Conservation (phyloP, 2,797 vertebrate genomes). For the Coregonus sp. region DNA sequence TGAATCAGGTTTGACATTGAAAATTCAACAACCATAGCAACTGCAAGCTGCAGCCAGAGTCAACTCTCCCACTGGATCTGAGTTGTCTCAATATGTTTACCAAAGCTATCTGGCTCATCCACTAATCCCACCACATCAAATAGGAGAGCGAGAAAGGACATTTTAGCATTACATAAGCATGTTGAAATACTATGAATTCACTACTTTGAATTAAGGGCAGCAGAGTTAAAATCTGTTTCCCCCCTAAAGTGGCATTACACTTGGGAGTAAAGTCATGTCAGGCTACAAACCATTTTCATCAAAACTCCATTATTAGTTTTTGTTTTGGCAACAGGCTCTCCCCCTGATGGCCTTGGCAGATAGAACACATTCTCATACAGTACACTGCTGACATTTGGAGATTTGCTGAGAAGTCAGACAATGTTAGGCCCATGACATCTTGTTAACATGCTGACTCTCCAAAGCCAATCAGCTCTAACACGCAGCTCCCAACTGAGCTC, state of each 20-base stretch:
- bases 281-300: too few species aligned
- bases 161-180: constrained; percentile 40
- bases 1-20: not conserved
- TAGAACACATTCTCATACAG: too few species aligned
- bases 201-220: constrained; percentile 24
- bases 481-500: not conserved
- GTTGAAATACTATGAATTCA: constrained; percentile 16
- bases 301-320: too few species aligned
- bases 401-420: too few species aligned
- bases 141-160: constrained; percentile 16
- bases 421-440: not conserved
- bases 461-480: constrained; percentile 7
- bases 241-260: constrained; percentile 7
- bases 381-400: too few species aligned
- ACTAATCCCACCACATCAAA: constrained; percentile 39
- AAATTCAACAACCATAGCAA: constrained; percentile 7
- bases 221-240: constrained; percentile 21
- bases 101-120: not conserved
- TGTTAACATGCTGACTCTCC: constrained; percentile 8
- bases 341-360: too few species aligned
- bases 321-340: too few species aligned
- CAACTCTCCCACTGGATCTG: not conserved
- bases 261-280: too few species aligned
- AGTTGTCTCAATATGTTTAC: constrained; percentile 15
- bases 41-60: constrained; percentile 10